Evolutionary conservation across 2,888 invertebrate species (phyloP).

Genomic region (Aquatica leii): DNA sequence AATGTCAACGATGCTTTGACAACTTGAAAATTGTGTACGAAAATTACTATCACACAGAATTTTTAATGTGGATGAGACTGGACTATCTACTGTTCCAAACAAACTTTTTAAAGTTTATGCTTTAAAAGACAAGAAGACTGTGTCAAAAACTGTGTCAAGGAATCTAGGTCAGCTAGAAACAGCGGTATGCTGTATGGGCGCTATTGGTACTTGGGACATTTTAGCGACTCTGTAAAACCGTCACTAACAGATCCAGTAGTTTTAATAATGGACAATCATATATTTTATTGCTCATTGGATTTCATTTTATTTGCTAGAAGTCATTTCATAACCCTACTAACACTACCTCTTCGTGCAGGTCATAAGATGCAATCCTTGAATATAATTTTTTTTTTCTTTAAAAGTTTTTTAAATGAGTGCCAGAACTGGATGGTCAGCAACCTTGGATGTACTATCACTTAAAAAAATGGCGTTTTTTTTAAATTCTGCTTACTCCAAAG

Average conservation of each 20-base stretch:
- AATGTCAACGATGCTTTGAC: background rate
- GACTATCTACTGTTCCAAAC: background rate
- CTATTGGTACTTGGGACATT: constrained; percentile 46
- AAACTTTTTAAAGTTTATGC: constrained; percentile 38
- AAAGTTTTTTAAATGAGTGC: too few species aligned
- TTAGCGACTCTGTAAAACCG: too few species aligned
- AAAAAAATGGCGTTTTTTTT: constrained; percentile 6
- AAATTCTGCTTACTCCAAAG: constrained; percentile 12
- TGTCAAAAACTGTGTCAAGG: constrained; percentile 43
- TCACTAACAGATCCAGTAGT: constrained; percentile 20
- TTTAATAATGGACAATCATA: constrained; percentile 31
- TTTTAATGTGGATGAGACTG: background rate
- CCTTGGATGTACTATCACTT: too few species aligned
- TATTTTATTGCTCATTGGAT: constrained; percentile 16
- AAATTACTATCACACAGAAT: background rate
- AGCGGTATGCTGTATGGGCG: constrained; percentile 47
- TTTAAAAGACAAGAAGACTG: constrained; percentile 44
- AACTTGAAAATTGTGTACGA: background rate
- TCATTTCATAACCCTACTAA: background rate
- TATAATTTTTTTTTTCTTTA: too few species aligned
- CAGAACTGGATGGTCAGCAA: too few species aligned
- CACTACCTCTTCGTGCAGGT: background rate
- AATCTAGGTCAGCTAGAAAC: too few species aligned
- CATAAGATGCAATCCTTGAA: constrained; percentile 10
- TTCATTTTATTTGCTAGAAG: too few species aligned